Evolutionary conservation across 2,888 invertebrate genomes (phyloP).

Genomic region (Drosophila stalkeri): DNA sequence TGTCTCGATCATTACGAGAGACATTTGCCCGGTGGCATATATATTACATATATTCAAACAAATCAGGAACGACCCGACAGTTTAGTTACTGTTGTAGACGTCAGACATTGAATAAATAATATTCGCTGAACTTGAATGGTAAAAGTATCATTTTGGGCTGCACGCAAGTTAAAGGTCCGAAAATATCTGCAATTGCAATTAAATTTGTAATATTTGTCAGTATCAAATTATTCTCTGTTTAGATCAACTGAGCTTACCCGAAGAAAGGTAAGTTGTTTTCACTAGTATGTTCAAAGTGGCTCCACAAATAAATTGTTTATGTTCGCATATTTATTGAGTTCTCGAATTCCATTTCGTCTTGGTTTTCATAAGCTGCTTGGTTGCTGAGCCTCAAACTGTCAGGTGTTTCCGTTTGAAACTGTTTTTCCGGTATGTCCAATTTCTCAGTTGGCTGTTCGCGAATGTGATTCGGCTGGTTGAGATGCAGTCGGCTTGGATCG

Average conservation of each 20-base stretch:
- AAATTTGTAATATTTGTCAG: background rate
- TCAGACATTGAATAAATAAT: slow-evolving; percentile 8
- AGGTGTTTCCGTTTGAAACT: background rate
- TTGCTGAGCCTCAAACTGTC: background rate
- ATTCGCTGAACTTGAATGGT: background rate
- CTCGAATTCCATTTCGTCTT: background rate
- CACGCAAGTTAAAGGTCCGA: slow-evolving; percentile 1
- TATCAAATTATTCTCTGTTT: background rate
- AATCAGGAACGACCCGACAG: slow-evolving; percentile 39
- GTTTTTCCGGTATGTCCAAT: background rate
- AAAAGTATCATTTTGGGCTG: background rate
- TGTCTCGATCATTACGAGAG: slow-evolving; percentile 49
- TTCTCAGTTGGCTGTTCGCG: background rate
- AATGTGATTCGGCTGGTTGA: background rate
- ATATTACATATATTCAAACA: slow-evolving; percentile 11
- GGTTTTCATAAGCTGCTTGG: background rate
- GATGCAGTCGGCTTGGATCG: rapidly evolving
- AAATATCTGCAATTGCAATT: background rate
- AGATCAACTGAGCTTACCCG: background rate
- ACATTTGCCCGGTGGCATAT: slow-evolving; percentile 45
- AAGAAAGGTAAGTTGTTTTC: background rate
- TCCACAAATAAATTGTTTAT: background rate
- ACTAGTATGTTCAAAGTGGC: background rate
- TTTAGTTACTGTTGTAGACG: slow-evolving; percentile 15
- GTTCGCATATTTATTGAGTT: background rate